phyloP scores from a whole-genome alignment of 2,888 invertebrate species.

The Morpho achilles region DNA sequence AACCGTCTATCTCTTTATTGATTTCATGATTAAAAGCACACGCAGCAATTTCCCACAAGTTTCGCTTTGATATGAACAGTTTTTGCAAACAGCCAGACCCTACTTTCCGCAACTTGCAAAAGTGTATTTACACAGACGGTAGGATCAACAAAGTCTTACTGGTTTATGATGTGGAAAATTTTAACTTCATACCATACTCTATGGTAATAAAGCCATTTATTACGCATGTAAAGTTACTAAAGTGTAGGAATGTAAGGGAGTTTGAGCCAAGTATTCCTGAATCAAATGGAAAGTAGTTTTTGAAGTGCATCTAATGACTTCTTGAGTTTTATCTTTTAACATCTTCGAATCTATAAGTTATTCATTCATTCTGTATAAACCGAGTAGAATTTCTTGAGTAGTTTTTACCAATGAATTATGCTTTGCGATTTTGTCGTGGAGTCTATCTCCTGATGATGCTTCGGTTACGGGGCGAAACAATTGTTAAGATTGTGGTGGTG shows the following conservation, averaged over 20 bases:
- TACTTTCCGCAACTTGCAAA: slow-evolving; percentile 25
- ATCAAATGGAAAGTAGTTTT: slow-evolving; percentile 24
- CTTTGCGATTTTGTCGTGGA: too few species aligned
- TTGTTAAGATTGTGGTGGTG: too few species aligned
- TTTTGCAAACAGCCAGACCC: slow-evolving; percentile 17
- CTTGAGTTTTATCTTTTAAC: slow-evolving; percentile 9
- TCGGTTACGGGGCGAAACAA: too few species aligned
- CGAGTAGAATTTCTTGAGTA: too few species aligned
- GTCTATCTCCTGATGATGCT: too few species aligned
- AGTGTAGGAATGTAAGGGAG: slow-evolving; percentile 33
- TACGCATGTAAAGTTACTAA: slow-evolving; percentile 49
- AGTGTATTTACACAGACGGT: slow-evolving; percentile 39
- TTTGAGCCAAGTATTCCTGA: slow-evolving; percentile 37
- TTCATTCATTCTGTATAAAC: slow-evolving; percentile 16
- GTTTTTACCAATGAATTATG: too few species aligned
- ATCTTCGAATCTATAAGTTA: slow-evolving; percentile 15
- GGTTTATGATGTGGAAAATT: slow-evolving; percentile 56
- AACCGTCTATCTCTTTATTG: too few species aligned
- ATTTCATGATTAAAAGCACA: too few species aligned
- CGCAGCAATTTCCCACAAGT: too few species aligned
- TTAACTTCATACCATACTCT: slow-evolving; percentile 49
- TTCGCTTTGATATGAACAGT: slow-evolving; percentile 17
- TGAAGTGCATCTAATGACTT: slow-evolving; percentile 22
- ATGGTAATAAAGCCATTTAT: slow-evolving; percentile 60
- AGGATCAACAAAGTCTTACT: slow-evolving; percentile 48